Base-by-base conservation (phyloP, 2,113 vertebrate species). In the Mastomys coucha region DNA sequence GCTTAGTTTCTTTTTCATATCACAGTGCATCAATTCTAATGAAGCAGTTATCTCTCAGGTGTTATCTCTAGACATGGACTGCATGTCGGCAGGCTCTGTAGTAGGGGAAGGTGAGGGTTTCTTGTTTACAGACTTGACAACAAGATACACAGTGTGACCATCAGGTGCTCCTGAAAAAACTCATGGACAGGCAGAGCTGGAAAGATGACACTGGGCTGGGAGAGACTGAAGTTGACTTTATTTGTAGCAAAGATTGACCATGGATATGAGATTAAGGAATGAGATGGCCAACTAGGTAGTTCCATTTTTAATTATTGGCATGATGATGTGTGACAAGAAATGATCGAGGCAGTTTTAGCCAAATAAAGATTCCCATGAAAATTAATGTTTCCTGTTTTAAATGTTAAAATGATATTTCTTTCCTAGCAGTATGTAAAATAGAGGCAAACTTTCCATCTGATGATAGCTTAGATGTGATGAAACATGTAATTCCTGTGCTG, bases 181-280 rank as follows among this genome's bases (percentile, higher is more conserved):
- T 69, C 84, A 36, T 2, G 19, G 58, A 4, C 17, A 36, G 17
- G 24, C 58, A 65, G 10, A 87, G 42, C 84, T 69, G 42, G 42
- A 67, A 75, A n/a, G 56, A 7, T 5, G 12, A 1, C 9, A 16
- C 0, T 28, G 10, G 3, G 2, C 13, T 26, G 24, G 19, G 45
- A 67, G 63, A 36, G 22, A 5, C 13, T 11, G 26, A 31, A 8
- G 2, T 49, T 13, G 16, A 49, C 42, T 67, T 86, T 28, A 45
- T 45, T 63, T 31, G 28, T 2, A 7, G 16, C 0, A 0, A 0
- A 17, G 20, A 11, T 45, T 3, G 0, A 7, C 26, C 7, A 2
- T 5, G 22, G 33, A 14, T 5, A 36, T 45, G 56, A 88, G 72
- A 39, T 72, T 7, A 0, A 72, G 42, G 36, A 69, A 73, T 20